Percentiles rank a stretch among this genome's conserved stretches.
These are phyloP conservation scores for Andrena marginata DNA, from an alignment of 2,888 invertebrate species.

Conservation along the genomic window DNA sequence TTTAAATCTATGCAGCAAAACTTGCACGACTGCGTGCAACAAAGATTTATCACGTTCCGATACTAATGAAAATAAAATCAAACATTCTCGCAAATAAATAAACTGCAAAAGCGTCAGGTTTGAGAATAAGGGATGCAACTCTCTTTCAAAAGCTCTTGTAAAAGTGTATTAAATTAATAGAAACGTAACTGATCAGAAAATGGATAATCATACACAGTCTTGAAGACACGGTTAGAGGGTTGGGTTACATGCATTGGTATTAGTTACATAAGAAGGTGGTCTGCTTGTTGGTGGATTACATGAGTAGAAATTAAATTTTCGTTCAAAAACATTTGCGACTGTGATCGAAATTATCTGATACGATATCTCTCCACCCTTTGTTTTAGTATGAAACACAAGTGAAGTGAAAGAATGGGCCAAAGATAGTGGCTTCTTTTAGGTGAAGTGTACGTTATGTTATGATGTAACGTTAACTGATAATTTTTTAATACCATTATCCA, in stretches of 20 bases:
- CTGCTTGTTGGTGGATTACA: conserved; percentile 65
- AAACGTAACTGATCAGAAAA: conserved; percentile 23
- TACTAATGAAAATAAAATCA: background rate
- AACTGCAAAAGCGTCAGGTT: conserved; percentile 46
- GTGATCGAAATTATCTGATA: conserved; percentile 45
- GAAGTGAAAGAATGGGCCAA: conserved; percentile 44
- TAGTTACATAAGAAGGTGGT: conserved; percentile 70
- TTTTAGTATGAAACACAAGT: conserved; percentile 56
- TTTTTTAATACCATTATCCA: conserved; percentile 10
- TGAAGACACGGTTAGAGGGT: conserved; percentile 44
- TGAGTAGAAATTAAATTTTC: conserved; percentile 34
- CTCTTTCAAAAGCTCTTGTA: conserved; percentile 55
- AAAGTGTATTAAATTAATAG: conserved; percentile 33
- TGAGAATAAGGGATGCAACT: conserved; percentile 55
- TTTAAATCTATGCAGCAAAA: conserved; percentile 14
- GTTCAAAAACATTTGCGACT: conserved; percentile 13
- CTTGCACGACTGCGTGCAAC: conserved; percentile 18
- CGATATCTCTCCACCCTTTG: conserved; percentile 75
- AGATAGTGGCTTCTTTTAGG: conserved; percentile 24
- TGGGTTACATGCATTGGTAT: conserved; percentile 65
- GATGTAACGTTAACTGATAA: conserved; percentile 21
- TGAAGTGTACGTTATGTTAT: conserved; percentile 19
- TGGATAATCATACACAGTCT: conserved; percentile 45
- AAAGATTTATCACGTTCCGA: background rate
- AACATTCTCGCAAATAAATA: conserved; percentile 13